Base-by-base conservation (phyloP, 2,797 vertebrate species). In the Lepus townsendii region DNA sequence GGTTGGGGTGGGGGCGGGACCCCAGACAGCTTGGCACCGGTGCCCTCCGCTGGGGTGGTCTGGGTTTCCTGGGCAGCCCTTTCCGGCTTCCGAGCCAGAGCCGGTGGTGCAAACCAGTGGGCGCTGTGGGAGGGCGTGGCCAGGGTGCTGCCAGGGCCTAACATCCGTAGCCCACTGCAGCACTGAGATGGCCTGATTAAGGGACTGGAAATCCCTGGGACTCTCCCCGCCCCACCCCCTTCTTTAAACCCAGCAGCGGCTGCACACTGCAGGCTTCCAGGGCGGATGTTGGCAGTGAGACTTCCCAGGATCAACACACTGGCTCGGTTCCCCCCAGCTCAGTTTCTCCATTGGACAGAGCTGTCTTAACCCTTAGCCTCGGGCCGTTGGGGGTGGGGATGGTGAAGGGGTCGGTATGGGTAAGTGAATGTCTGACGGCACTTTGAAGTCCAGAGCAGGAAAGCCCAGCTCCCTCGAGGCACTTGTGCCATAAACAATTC, bases 1-100 rank as follows among this genome's bases (percentile, higher is more conserved):
- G 54, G 16, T 57, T 16, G 54, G 54, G 54, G 54, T 4, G 17
- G 54, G 54, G 95, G 93, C 65, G 94, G 94, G 82, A 82, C 93
- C 94, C 97, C 97, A 97, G 97, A 97, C 95, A 90, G 80, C 78
- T 96, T 96, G 97, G 97, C 96, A 97, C 97, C 96, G 96, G 95
- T 71, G 71, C 90, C 66, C 95, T 97, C 96, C 35, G 7, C 26
- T 2, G 96, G 97, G 91, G 42, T 42, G 12, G 93, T 96, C 97
- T 97, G 96, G 83, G 50, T 94, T 96, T 96, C 95, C 92, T 38
- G 38, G 93, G 86, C 94, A 94, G 94, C 52, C 78, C 95, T 90
- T 87, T 88, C 80, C 90, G 66, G n/a, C 5, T 47, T 63, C 13
- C 0, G 92, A 87, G 85, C 72, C 19, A 57, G 73, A 77, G 22